phyloP scores from a whole-genome alignment of 1,140 invertebrate species.

The Oreohelix idahoensis region DNA sequence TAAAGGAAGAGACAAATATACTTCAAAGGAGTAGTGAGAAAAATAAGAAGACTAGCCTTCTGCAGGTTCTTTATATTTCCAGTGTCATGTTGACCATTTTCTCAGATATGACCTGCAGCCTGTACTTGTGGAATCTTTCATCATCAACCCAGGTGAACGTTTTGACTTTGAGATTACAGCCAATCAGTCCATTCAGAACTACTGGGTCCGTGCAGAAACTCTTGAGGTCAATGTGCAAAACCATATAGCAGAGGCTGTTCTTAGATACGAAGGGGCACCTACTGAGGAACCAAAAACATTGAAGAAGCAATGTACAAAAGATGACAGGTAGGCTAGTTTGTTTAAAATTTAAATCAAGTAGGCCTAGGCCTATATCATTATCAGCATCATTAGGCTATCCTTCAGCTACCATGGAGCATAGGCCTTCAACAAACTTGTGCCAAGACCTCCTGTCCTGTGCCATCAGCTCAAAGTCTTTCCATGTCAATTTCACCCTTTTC shows the following conservation, averaged over 20 bases:
- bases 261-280: constrained; percentile 81
- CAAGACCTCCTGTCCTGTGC: too few species aligned
- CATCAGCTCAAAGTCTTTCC: too few species aligned
- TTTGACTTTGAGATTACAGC: constrained; percentile 85
- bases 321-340: constrained; percentile 1
- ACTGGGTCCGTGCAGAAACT: constrained; percentile 81
- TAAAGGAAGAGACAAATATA: too few species aligned
- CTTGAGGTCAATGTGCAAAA: constrained; percentile 54
- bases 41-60: too few species aligned
- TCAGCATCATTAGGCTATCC: too few species aligned
- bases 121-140: constrained; percentile 73
- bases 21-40: too few species aligned
- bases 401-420: too few species aligned
- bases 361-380: too few species aligned
- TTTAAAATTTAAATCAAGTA: too few species aligned
- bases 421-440: too few species aligned
- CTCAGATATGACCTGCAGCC: constrained; percentile 78
- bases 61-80: too few species aligned
- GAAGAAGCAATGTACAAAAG: constrained; percentile 29
- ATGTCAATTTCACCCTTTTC: too few species aligned
- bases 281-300: constrained; percentile 63
- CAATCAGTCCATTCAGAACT: constrained; percentile 80
- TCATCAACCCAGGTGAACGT: constrained; percentile 79
- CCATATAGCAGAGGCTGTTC: constrained; percentile 78
- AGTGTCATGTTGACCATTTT: not conserved